Evolutionary conservation across 2,113 vertebrate genomes (phyloP).

Genomic region (Columba livia): DNA sequence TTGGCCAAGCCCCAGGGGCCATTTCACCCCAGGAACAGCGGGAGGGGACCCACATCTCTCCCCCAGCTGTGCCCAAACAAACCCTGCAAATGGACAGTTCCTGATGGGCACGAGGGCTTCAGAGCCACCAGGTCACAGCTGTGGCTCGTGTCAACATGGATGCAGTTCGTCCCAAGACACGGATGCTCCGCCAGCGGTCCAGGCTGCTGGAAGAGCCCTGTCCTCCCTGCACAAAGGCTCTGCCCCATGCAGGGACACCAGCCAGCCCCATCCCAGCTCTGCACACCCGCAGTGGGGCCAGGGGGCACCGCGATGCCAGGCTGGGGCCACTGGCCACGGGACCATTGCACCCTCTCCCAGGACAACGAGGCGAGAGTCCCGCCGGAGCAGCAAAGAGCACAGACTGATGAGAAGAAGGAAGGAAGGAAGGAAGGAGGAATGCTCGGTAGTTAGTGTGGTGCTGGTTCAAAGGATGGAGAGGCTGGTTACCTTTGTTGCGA

Average conservation of each 20-base stretch:
- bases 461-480: conserved; percentile 80
- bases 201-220: neutral
- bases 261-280: neutral
- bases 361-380: conserved; percentile 84
- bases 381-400: conserved; percentile 77
- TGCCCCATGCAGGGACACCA: fast-evolving
- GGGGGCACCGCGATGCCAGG: fast-evolving
- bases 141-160: fast-evolving
- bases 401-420: conserved; percentile 77
- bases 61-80: fast-evolving
- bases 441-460: conserved; percentile 81
- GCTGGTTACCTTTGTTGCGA: conserved; percentile 99
- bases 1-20: neutral
- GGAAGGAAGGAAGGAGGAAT: conserved; percentile 75
- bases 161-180: fast-evolving
- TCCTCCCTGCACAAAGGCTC: neutral
- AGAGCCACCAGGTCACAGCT: neutral
- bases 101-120: fast-evolving
- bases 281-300: fast-evolving
- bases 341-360: conserved; percentile 87
- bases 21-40: neutral
- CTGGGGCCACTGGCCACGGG: neutral
- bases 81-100: fast-evolving
- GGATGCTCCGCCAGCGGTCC: neutral
- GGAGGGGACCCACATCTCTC: neutral